These are phyloP conservation scores for Bambusicola thoracicus DNA, from an alignment of 2,113 vertebrate genomes.

Conservation along the genomic window DNA sequence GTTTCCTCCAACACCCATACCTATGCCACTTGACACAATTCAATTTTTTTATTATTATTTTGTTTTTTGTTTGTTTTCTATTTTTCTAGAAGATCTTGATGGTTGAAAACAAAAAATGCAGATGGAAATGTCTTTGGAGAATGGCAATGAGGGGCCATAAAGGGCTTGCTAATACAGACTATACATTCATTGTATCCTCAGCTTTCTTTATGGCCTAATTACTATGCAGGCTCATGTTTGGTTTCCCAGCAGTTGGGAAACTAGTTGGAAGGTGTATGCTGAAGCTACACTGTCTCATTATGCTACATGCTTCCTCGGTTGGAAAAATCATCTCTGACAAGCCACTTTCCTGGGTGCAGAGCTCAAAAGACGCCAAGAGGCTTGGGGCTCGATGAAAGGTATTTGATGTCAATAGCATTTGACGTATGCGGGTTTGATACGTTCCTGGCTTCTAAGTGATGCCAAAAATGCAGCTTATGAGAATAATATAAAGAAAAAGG, in stretches of 20 bases:
- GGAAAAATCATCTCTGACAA: conserved; percentile 86
- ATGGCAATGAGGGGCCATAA: neutral
- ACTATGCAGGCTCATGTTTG: conserved; percentile 58
- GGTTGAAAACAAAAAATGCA: neutral
- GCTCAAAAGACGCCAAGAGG: conserved; percentile 69
- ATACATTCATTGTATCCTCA: neutral
- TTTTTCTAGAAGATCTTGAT: neutral
- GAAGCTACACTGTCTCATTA: conserved; percentile 78
- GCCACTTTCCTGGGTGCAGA: conserved; percentile 79
- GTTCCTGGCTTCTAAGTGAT: conserved; percentile 77
- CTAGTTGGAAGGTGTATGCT: conserved; percentile 58
- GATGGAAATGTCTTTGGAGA: conserved; percentile 9
- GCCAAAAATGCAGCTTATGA: conserved; percentile 73
- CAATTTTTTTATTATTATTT: neutral
- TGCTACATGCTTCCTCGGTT: conserved; percentile 71
- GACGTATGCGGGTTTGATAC: conserved; percentile 80
- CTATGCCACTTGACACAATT: neutral
- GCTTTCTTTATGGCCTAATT: conserved; percentile 51
- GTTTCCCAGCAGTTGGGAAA: conserved; percentile 45
- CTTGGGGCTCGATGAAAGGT: conserved; percentile 74
- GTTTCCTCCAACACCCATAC: neutral
- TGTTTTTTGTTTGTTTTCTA: neutral
- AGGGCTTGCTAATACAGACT: neutral
- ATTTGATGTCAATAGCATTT: conserved; percentile 82
- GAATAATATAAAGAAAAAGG: conserved; percentile 74